Percentiles rank a stretch among this genome's conserved stretches.
Conservation (phyloP, 2,888 invertebrate species). For the Tolmerus cingulatus region DNA sequence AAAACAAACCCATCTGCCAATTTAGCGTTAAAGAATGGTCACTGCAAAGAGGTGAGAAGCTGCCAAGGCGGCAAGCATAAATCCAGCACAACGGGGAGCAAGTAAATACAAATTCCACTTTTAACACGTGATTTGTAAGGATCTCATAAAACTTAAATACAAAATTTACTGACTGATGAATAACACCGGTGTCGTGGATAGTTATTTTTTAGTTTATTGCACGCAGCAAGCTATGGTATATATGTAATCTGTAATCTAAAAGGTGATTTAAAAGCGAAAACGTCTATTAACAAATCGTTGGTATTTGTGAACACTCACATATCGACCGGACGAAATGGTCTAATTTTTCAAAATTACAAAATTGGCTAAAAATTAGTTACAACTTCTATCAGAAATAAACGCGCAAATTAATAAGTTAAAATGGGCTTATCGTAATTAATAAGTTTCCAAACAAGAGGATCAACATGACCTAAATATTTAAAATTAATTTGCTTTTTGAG, state of each 20-base stretch:
- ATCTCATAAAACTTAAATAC: neutral
- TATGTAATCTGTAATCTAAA: neutral
- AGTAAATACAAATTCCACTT: neutral
- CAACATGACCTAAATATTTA: no score
- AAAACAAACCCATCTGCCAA: neutral
- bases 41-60: neutral
- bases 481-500: neutral
- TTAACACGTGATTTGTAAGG: conserved; percentile 4
- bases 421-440: no score
- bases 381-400: no score
- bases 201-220: neutral
- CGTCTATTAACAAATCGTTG: no score
- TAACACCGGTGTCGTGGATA: neutral
- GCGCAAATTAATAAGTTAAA: no score
- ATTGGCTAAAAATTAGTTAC: no score
- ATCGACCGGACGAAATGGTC: no score
- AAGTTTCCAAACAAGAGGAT: no score
- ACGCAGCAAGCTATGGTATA: neutral
- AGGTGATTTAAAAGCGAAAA: neutral
- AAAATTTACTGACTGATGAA: neutral
- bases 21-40: neutral
- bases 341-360: no score
- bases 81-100: neutral
- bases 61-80: neutral
- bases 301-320: no score